Percentiles rank a stretch among this genome's conserved stretches.
phyloP scores from a whole-genome alignment of 2,113 vertebrate species.

The Lipotes vexillifer region DNA sequence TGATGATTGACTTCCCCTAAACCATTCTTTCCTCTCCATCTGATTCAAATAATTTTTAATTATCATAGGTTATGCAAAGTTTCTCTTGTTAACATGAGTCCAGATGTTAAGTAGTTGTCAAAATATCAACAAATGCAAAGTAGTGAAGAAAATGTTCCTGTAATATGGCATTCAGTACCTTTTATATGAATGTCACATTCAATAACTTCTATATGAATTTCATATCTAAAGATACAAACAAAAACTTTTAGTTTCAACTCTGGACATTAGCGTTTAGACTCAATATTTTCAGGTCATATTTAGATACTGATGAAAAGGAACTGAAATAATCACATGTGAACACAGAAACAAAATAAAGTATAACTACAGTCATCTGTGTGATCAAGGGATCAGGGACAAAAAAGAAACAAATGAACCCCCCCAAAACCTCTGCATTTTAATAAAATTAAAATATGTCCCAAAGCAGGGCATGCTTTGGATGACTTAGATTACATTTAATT shows the following conservation, averaged over 20 bases:
- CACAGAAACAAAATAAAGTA: not conserved
- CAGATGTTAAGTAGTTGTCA: not conserved
- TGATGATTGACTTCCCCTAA: not conserved
- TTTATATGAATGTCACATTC: not conserved
- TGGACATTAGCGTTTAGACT: not conserved
- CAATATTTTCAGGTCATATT: not conserved
- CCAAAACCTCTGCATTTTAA: not conserved
- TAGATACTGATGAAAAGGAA: slow-evolving; percentile 1
- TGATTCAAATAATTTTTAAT: not conserved
- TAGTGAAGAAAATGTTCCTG: not conserved
- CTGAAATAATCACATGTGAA: not conserved
- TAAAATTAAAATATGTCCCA: not conserved
- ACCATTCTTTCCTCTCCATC: not conserved
- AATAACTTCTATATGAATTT: not conserved
- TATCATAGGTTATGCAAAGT: not conserved
- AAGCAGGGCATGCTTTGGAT: not conserved
- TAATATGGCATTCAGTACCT: not conserved
- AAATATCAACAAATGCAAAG: not conserved
- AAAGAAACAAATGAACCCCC: not conserved
- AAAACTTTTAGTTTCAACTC: not conserved
- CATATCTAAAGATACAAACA: slow-evolving; percentile 16
- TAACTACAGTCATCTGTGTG: not conserved
- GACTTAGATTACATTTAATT: not conserved
- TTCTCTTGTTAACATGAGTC: not conserved
- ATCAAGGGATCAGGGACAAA: not conserved